Evolutionary conservation across 1,140 invertebrate genomes (phyloP), one percentile per base, ranked within the genome.

Genomic region (Drosophila ficusphila): DNA sequence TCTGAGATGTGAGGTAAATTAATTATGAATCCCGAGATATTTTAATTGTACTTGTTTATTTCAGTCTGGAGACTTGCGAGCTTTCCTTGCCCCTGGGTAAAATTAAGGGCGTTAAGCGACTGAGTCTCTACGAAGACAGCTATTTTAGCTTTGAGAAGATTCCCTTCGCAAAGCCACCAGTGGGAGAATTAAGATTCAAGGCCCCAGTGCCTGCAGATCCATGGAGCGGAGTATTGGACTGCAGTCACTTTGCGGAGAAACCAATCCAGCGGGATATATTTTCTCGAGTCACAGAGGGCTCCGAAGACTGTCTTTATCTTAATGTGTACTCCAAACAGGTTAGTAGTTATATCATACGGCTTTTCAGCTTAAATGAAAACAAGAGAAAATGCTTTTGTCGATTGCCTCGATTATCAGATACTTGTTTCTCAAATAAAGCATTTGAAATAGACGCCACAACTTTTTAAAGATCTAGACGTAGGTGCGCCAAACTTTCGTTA

Each of bases 131-230:
- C 21, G 91, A 90, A 12, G 71, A 79, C 8, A 39, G 62, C 1
- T 93, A 91, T 58, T 91, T 75, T 29, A 92, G 91, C 39, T 94
- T 93, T 67, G 92, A 94, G 69, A 94, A 94, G 2, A 94, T 96
- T 73, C 96, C 96, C 0, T 96, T 93, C 88, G 95, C 94, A 0
- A 94, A 94, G 76, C 95, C 96, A 1, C 96, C 96, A 1, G n/a
- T 95, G 12, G 95, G 93, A 11, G 76, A 93, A 0, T 79, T 95
- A 3, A 93, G 95, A 68, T 96, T 96, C 82, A 93, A 93, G 89
- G 72, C 82, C 0, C 89, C 89, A 0, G 61, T 70, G 23, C 83
- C 89, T 0, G 57, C 62, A 0, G 72, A 75, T n/a, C 31, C 61
- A 2, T 89, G 89, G 89, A 92, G 86, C 0, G 72, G 79, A 0